Evolutionary conservation across 2,113 vertebrate genomes (phyloP).

Genomic region (Diglossa brunneiventris): DNA sequence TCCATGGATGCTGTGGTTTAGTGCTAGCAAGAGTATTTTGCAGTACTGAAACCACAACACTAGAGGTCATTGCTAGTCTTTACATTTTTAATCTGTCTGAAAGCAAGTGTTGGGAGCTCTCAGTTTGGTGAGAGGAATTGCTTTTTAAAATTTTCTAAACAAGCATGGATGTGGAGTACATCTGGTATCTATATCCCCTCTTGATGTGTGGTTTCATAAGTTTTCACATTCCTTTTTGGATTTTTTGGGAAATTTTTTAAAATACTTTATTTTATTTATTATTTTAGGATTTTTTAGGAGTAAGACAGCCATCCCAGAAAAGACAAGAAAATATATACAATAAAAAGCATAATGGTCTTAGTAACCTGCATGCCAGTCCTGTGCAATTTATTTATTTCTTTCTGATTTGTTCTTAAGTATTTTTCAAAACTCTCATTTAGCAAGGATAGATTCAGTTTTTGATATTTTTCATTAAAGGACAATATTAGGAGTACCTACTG

Average conservation of each 20-base stretch:
- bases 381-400: background rate
- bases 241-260: background rate
- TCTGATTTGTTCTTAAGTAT: background rate
- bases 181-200: background rate
- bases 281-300: background rate
- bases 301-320: background rate
- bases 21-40: background rate
- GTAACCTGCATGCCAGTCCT: background rate
- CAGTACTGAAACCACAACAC: background rate
- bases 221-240: background rate
- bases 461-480: background rate
- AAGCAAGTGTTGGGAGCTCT: background rate
- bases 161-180: fast-evolving
- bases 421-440: background rate
- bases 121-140: background rate
- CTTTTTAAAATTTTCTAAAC: background rate
- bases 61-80: conserved; percentile 43
- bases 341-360: background rate
- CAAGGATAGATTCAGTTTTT: background rate
- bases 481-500: background rate
- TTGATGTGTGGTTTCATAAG: background rate
- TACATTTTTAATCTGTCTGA: background rate
- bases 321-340: background rate
- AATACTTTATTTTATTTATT: background rate
- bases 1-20: background rate